Base-by-base conservation (phyloP, 2,797 vertebrate species). In the Eutrigla gurnardus region DNA sequence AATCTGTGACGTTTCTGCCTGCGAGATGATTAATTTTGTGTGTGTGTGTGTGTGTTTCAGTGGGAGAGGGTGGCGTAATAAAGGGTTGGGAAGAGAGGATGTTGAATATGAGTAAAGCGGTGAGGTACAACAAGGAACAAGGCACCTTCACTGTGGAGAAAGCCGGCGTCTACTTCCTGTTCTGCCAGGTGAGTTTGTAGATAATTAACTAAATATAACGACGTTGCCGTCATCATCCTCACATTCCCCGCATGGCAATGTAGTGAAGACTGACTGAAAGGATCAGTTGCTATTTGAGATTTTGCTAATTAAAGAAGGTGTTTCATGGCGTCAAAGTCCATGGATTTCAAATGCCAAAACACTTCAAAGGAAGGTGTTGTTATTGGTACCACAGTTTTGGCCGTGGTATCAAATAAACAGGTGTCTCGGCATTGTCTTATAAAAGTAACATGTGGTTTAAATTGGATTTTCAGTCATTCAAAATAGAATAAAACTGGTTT, bases 101-200 rank as follows among this genome's bases (percentile, higher is more conserved):
- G 5, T 76, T 97, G 89, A 97, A 97, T 86, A 95, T 96, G 89
- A 96, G 91, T 60, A 96, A 93, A 78, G 96, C 97, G 0, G 94
- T 97, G 82, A 93, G 88, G 55, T 98, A 97, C 75, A 93, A 96
- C 89, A 86, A 88, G 74, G 94, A 94, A 47, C 92, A 90, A 0
- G 96, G 96, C 64, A 95, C 94, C 68, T 98, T 98, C 82, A 94
- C 78, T 3, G 96, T 97, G 82, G 91, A 93, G 85, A 95, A 91
- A 62, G 87, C 92, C 0, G 97, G 96, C 0, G 94, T 98, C 72
- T 98, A 97, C 92, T 98, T 97, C 91, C 92, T 98, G 68, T 98
- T 97, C 84, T 97, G 96, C 84, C 96, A 97, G 96, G 97, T 97
- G 91, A 95, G 94, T 73, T 36, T 59, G 70, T 55, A 73, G 58